These are phyloP conservation scores for Oryzias woworae DNA, from an alignment of 2,113 vertebrate genomes.

Conservation along the genomic window DNA sequence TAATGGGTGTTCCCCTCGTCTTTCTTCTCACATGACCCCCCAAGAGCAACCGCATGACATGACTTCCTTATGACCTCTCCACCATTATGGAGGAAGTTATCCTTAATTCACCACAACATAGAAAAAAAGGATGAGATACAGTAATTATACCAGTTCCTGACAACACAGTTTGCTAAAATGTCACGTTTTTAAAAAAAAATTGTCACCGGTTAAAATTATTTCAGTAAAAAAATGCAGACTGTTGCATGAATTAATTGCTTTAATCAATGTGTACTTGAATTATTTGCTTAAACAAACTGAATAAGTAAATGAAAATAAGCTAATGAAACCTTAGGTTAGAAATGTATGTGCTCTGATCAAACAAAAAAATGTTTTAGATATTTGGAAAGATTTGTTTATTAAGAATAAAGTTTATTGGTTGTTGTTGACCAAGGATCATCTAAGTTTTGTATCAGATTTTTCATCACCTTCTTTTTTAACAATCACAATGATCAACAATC, in stretches of 20 bases:
- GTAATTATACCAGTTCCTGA: no score
- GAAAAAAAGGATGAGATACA: neutral
- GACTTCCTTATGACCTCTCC: conserved; percentile 68
- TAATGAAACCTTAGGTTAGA: no score
- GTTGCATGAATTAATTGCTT: no score
- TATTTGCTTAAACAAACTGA: neutral
- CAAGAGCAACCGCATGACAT: conserved; percentile 65
- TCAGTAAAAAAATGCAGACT: no score
- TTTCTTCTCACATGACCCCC: conserved; percentile 66
- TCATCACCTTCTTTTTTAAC: neutral
- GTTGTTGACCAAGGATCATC: neutral
- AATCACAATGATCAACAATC: neutral
- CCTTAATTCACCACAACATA: neutral
- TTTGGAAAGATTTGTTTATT: neutral
- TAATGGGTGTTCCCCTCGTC: conserved; percentile 60
- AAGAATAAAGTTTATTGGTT: no score
- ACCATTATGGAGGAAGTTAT: conserved; percentile 29
- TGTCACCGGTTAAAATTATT: no score
- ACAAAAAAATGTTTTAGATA: neutral
- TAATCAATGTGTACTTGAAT: no score
- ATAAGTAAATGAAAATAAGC: neutral
- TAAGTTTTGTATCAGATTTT: neutral
- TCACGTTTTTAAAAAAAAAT: neutral
- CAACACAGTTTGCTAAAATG: no score
- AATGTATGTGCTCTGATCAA: no score